phyloP scores from a whole-genome alignment of 53 echinoderm and acorn worm genomes.

The Crossaster papposus region DNA sequence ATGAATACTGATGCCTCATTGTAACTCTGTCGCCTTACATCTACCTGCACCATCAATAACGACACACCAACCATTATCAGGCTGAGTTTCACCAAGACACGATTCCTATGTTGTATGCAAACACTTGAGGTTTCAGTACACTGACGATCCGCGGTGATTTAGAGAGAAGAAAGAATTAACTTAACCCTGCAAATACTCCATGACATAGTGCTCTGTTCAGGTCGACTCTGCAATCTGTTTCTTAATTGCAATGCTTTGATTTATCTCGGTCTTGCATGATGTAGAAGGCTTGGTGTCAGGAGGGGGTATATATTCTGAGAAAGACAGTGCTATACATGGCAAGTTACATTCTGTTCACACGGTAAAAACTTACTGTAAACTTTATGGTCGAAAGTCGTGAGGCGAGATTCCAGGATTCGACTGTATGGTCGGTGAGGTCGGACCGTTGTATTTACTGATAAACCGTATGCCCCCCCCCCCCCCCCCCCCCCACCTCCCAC shows the following conservation, averaged over 20 bases:
- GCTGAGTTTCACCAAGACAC: background rate
- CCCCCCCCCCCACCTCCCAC: too few relatives aligned
- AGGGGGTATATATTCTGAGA: background rate
- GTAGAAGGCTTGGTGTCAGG: background rate
- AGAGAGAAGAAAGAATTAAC: background rate
- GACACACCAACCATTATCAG: background rate
- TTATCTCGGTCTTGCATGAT: background rate
- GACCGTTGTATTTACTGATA: too few relatives aligned
- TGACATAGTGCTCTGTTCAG: background rate
- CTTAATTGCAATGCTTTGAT: background rate
- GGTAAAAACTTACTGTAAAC: too few relatives aligned
- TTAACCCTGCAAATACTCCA: background rate
- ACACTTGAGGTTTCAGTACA: background rate
- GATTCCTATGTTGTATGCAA: slow-evolving; percentile 6
- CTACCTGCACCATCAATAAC: slow-evolving; percentile 25
- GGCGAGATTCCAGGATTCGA: too few relatives aligned
- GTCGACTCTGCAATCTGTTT: background rate
- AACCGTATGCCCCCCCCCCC: too few relatives aligned
- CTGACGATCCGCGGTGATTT: background rate
- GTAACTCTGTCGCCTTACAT: slow-evolving; percentile 19
- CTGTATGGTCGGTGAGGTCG: too few relatives aligned
- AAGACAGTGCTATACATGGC: background rate
- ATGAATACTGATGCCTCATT: background rate
- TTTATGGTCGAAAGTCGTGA: too few relatives aligned
- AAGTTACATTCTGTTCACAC: background rate